Conservation (phyloP, 1,140 invertebrate genomes). For the Drosophila burlai region DNA sequence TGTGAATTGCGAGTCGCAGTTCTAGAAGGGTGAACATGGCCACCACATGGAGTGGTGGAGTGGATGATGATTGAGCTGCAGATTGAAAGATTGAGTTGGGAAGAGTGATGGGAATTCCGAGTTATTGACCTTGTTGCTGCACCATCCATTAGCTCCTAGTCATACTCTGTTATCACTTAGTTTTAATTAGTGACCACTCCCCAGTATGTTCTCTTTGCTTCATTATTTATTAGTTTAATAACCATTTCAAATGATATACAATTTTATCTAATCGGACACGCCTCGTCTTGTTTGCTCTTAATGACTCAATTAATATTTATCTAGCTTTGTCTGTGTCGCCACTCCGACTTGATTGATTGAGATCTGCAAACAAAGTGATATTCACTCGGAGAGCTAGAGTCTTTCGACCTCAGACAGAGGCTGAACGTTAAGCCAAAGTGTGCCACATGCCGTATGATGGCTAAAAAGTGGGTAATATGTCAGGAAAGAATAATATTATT, state of each 20-base stretch:
- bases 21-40: conserved; percentile 34
- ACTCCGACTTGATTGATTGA: conserved; percentile 46
- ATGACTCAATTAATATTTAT: conserved; percentile 73
- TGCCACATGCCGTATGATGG: conserved; percentile 11
- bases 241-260: conserved; percentile 54
- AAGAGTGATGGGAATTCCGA: conserved; percentile 5
- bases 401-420: conserved; percentile 1
- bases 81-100: conserved; percentile 23
- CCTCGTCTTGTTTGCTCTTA: conserved; percentile 53
- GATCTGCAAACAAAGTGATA: conserved; percentile 46
- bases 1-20: conserved; percentile 33
- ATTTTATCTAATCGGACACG: conserved; percentile 73
- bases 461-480: background rate
- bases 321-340: conserved; percentile 42
- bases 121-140: conserved; percentile 14
- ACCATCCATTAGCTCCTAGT: background rate
- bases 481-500: background rate
- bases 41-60: background rate
- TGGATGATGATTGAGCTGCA: conserved; percentile 16
- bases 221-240: conserved; percentile 41
- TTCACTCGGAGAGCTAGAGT: conserved; percentile 22
- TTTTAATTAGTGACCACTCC: conserved; percentile 10
- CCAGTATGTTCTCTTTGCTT: background rate
- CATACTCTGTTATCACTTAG: background rate
- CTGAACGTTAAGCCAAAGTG: background rate